phyloP scores from a whole-genome alignment of 2,888 invertebrate genomes.

The Encarsia formosa region DNA sequence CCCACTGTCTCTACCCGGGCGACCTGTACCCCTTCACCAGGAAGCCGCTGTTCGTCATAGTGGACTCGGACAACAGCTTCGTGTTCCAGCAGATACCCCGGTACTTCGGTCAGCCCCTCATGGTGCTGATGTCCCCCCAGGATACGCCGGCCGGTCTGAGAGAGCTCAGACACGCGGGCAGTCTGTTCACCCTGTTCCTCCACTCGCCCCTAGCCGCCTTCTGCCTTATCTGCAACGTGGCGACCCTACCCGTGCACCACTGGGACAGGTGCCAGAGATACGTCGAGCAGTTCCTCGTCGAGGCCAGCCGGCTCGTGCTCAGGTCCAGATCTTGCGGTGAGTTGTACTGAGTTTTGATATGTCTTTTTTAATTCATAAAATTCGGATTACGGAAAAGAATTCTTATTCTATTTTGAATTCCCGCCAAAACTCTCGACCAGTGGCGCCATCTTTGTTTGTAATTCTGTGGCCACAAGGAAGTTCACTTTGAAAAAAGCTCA shows the following conservation, averaged over 20 bases:
- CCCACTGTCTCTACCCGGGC: constrained; percentile 84
- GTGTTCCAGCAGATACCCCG: constrained; percentile 87
- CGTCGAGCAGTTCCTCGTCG: constrained; percentile 84
- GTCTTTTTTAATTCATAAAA: too few relatives aligned
- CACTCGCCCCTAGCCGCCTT: constrained; percentile 91
- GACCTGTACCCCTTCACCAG: constrained; percentile 91
- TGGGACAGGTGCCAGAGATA: constrained; percentile 89
- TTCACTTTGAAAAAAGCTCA: too few relatives aligned
- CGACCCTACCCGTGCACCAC: constrained; percentile 75
- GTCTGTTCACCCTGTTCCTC: constrained; percentile 90
- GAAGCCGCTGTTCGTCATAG: constrained; percentile 86
- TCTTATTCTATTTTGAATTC: too few relatives aligned
- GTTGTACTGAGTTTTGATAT: constrained; percentile 32
- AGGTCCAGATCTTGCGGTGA: constrained; percentile 73
- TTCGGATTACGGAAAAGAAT: too few relatives aligned
- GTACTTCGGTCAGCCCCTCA: constrained; percentile 89
- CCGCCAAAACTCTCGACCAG: too few relatives aligned
- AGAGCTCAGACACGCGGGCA: constrained; percentile 83
- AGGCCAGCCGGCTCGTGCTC: constrained; percentile 79
- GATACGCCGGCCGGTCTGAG: constrained; percentile 78
- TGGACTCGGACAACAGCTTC: constrained; percentile 93
- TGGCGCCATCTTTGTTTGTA: too few relatives aligned
- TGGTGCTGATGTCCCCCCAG: constrained; percentile 90
- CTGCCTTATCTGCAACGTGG: constrained; percentile 86
- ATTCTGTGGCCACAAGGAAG: too few relatives aligned